phyloP scores from a whole-genome alignment of 2,113 vertebrate genomes.

The Oryctolagus cuniculus region mOryCun1.1 NC_091445.1:2906501-2907000 shows the following conservation, averaged over 20 bases:
- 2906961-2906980: background rate
- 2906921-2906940: background rate
- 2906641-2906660: too few relatives aligned
- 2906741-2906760: too few relatives aligned
- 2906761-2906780: background rate
- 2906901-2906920: background rate
- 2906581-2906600: background rate
- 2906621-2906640: background rate
- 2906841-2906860: too few relatives aligned
- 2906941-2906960: background rate
- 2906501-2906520: too few relatives aligned
- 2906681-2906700: too few relatives aligned
- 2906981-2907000: background rate
- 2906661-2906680: too few relatives aligned
- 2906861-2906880: background rate
- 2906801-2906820: too few relatives aligned
- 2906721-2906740: too few relatives aligned
- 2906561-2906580: background rate
- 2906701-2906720: too few relatives aligned
- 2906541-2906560: background rate
- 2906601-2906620: background rate
- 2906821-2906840: too few relatives aligned
- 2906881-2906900: background rate
- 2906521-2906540: too few relatives aligned
- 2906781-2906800: background rate